Evolutionary conservation across 2,888 invertebrate species (phyloP).

Genomic region (Brachynemurus nebulosus): DNA sequence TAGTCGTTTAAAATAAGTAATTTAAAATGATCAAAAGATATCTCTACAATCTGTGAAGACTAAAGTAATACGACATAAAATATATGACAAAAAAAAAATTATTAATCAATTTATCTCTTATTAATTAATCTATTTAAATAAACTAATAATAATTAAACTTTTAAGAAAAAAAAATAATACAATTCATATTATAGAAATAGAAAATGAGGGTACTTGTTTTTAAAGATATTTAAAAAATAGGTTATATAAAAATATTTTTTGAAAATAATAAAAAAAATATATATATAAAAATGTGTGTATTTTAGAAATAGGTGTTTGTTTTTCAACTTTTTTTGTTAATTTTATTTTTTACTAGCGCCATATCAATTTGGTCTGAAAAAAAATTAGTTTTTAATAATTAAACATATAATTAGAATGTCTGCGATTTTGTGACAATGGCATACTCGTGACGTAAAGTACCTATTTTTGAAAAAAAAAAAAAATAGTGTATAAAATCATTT

Average conservation of each 20-base stretch:
- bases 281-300: slow-evolving; percentile 3
- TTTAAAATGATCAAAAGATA: slow-evolving; percentile 2
- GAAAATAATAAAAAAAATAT: neutral
- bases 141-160: slow-evolving; percentile 1
- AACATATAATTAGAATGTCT: slow-evolving; percentile 1
- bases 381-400: neutral
- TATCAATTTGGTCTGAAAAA: slow-evolving; percentile 5
- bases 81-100: neutral
- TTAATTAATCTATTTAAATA: neutral
- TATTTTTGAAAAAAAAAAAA: too few relatives aligned
- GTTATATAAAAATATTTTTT: slow-evolving; percentile 5
- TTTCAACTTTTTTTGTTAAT: neutral
- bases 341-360: slow-evolving; percentile 3
- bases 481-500: too few relatives aligned
- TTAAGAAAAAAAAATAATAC: neutral
- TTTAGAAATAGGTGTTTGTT: slow-evolving; percentile 4
- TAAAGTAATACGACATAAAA: slow-evolving; percentile 2
- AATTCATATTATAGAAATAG: neutral
- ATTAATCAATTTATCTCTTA: neutral
- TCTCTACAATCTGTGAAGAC: slow-evolving; percentile 7
- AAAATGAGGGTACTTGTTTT: slow-evolving; percentile 7
- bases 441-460: too few relatives aligned
- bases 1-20: slow-evolving; percentile 1
- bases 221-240: slow-evolving; percentile 5
- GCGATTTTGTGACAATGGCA: slow-evolving; percentile 1